phyloP scores from a whole-genome alignment of 2,113 vertebrate genomes.

The Strigops habroptila region DNA sequence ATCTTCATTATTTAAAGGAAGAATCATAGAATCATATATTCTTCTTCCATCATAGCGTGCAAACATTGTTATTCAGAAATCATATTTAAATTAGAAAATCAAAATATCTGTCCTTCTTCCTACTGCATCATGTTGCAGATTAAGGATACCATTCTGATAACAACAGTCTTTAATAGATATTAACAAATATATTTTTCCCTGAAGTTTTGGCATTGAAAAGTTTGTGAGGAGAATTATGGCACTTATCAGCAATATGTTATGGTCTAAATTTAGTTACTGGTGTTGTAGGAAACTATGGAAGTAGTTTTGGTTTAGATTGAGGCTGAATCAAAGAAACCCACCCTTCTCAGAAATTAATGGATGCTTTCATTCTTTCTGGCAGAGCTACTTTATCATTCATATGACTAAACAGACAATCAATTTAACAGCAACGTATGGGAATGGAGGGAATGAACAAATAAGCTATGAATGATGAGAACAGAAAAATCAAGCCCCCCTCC shows the following conservation, averaged over 20 bases:
- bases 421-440: constrained; percentile 91
- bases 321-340: constrained; percentile 67
- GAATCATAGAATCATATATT: neutral
- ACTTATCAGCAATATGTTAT: constrained; percentile 27
- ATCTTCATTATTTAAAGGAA: neutral
- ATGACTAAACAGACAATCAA: constrained; percentile 97
- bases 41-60: accelerated
- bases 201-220: constrained; percentile 49
- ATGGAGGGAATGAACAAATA: constrained; percentile 94
- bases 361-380: constrained; percentile 82
- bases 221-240: constrained; percentile 38
- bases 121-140: neutral
- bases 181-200: constrained; percentile 29
- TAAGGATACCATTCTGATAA: neutral
- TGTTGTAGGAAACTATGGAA: constrained; percentile 26
- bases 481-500: constrained; percentile 88
- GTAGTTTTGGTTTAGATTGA: constrained; percentile 59
- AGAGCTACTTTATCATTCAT: constrained; percentile 91
- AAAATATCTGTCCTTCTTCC: neutral
- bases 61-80: accelerated
- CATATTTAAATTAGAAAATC: neutral
- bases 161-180: neutral
- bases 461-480: constrained; percentile 93
- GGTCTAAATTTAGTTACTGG: constrained; percentile 48
- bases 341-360: constrained; percentile 79